Evolutionary conservation across 2,888 invertebrate genomes (phyloP).

Genomic region (Melolontha melolontha): DNA sequence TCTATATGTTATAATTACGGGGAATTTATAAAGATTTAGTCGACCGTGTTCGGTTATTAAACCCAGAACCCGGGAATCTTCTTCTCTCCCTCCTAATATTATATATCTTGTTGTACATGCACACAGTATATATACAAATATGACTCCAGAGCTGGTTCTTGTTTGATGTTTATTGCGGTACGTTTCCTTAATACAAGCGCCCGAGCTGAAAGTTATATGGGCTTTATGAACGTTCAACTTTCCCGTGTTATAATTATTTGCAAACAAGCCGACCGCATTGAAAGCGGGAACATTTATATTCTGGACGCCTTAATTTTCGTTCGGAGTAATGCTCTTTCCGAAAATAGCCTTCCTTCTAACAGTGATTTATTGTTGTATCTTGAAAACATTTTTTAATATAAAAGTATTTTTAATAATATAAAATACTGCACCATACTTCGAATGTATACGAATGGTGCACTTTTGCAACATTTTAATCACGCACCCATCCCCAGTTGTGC

Average conservation of each 20-base stretch:
- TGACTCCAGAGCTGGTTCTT: conserved; percentile 31
- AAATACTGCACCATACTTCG: too few species aligned
- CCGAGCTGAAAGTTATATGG: conserved; percentile 38
- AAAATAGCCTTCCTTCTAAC: background rate
- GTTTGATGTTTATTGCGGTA: conserved; percentile 45
- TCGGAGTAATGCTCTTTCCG: background rate
- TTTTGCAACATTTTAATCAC: too few species aligned
- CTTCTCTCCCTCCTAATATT: conserved; percentile 33
- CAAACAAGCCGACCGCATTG: conserved; percentile 31
- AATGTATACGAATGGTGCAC: too few species aligned
- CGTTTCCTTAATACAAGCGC: conserved; percentile 40
- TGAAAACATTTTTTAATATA: too few species aligned
- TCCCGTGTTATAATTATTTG: conserved; percentile 40
- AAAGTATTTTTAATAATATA: too few species aligned
- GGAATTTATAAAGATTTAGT: conserved; percentile 64
- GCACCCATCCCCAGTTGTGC: too few species aligned
- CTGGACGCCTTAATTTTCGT: conserved; percentile 19
- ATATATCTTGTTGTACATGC: conserved; percentile 21
- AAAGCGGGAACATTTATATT: background rate
- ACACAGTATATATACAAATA: conserved; percentile 14
- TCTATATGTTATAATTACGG: conserved; percentile 64
- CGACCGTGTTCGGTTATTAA: conserved; percentile 60
- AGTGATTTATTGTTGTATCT: background rate
- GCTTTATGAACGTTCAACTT: conserved; percentile 39
- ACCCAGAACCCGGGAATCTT: conserved; percentile 46